Conservation (phyloP, 2,113 vertebrate genomes). For the Panthera tigris region DNA sequence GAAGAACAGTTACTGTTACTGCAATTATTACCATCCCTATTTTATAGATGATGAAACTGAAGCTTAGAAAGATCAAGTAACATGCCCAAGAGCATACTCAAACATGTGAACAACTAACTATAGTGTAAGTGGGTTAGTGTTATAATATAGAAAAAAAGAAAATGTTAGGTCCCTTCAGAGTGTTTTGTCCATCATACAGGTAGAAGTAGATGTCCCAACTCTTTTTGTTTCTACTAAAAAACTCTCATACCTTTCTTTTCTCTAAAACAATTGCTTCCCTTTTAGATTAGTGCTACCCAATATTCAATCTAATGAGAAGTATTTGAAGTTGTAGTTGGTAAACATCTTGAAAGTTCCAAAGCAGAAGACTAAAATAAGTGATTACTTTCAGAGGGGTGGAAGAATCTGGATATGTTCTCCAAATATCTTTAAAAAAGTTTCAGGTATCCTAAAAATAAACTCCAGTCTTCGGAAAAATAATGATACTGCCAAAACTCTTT, state of each 20-base stretch:
- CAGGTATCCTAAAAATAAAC: not conserved
- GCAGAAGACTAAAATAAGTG: not conserved
- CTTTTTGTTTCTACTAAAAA: slow-evolving; percentile 19
- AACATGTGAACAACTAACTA: not conserved
- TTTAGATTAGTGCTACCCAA: not conserved
- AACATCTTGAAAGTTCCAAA: not conserved
- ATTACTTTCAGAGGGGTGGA: not conserved
- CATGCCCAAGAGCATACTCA: not conserved
- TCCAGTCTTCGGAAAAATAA: not conserved
- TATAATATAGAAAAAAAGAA: not conserved
- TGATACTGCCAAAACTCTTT: not conserved
- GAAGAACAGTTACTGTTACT: not conserved
- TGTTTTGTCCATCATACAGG: not conserved
- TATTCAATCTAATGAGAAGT: not conserved
- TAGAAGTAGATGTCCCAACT: not conserved
- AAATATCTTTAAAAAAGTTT: slow-evolving; percentile 35
- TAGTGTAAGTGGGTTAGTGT: not conserved
- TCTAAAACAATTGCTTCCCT: not conserved
- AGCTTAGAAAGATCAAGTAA: not conserved
- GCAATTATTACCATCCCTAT: not conserved
- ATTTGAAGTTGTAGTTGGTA: not conserved
- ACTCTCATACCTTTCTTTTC: not conserved
- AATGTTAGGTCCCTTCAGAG: not conserved
- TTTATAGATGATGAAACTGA: slow-evolving; percentile 1
- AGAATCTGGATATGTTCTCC: not conserved